phyloP scores from a whole-genome alignment of 2,797 vertebrate species.

The Ctenopoma kingsleyae region DNA sequence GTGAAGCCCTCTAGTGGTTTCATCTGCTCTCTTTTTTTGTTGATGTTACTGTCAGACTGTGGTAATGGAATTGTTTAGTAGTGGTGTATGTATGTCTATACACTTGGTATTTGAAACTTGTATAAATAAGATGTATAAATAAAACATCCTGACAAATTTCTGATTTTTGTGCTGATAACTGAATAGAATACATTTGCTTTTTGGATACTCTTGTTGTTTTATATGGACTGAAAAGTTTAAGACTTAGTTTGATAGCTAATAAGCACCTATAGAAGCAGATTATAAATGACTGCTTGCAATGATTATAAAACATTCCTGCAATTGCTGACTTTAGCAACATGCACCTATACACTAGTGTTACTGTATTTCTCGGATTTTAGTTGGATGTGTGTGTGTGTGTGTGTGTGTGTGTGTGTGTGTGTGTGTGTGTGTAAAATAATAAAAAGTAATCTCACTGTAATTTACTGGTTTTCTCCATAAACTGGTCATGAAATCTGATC shows the following conservation, averaged over 20 bases:
- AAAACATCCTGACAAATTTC: constrained; percentile 6
- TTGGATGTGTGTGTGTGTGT: background rate
- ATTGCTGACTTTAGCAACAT: background rate
- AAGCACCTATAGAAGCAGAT: too few species aligned
- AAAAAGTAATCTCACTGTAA: too few species aligned
- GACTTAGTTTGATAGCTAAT: too few species aligned
- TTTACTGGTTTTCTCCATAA: too few species aligned
- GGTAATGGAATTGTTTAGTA: background rate
- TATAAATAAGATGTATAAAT: background rate
- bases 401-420: too few species aligned
- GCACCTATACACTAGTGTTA: background rate
- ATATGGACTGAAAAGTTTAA: constrained; percentile 10
- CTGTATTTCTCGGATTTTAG: constrained; percentile 2
- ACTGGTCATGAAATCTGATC: too few species aligned
- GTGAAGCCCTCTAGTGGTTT: constrained; percentile 15
- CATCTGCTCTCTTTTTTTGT: background rate
- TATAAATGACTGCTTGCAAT: too few species aligned
- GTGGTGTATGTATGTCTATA: constrained; percentile 21
- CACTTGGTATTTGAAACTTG: background rate
- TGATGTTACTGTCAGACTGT: constrained; percentile 1
- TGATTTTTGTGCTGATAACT: background rate
- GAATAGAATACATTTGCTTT: too few species aligned
- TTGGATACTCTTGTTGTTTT: background rate
- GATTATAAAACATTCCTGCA: background rate
- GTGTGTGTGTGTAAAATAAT: too few species aligned